A percentile compares a stretch with the other conserved stretches of the same genome.
Evolutionary conservation across 2,113 vertebrate species (phyloP).

Genomic region (Neolamprologus sp.): DNA sequence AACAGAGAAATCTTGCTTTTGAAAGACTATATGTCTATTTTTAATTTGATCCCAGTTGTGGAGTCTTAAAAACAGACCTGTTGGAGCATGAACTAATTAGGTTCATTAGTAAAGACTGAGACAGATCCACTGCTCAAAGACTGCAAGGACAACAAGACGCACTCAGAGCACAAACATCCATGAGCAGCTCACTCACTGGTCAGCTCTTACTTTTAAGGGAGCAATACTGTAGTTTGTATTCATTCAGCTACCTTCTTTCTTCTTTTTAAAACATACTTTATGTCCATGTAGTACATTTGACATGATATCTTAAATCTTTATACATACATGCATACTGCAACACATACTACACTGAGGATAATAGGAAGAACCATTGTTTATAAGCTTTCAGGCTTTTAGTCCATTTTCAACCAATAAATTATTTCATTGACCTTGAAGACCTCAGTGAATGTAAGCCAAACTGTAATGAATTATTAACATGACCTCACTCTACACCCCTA

Average conservation of each 20-base stretch:
- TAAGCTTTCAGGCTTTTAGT: not conserved
- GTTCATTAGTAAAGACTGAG: not conserved
- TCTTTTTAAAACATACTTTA: not conserved
- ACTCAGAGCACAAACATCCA: not conserved
- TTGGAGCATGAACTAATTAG: not conserved
- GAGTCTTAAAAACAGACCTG: not conserved
- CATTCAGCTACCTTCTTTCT: not conserved
- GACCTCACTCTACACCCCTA: not conserved
- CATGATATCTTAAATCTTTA: not conserved
- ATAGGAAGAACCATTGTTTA: not conserved
- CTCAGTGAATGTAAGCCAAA: not conserved
- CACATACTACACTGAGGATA: not conserved
- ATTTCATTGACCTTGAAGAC: not conserved
- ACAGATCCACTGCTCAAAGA: not conserved
- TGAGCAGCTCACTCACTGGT: not conserved
- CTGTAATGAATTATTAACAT: not conserved
- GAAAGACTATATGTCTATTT: not conserved
- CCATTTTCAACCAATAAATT: not conserved
- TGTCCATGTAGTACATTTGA: not conserved
- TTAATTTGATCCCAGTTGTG: not conserved
- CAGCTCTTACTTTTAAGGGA: not conserved
- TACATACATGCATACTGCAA: not conserved
- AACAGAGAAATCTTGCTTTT: not conserved
- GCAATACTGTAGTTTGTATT: not conserved
- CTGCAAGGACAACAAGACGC: not conserved